Base-by-base conservation (phyloP, 2,113 vertebrate species). In the Thunnus thynnus region DNA sequence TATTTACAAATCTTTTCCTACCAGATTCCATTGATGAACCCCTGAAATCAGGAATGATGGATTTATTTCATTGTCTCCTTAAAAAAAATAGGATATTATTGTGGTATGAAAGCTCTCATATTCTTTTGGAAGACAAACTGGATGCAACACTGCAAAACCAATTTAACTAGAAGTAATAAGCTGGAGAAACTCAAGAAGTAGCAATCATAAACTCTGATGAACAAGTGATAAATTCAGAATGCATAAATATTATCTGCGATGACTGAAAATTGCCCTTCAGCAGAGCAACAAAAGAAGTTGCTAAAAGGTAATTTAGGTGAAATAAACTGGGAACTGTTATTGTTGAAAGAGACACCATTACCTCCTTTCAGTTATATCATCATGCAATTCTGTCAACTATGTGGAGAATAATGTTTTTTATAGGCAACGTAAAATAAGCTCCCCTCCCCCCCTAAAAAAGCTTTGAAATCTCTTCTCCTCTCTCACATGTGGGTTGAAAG, bases 321-420 rank as follows among this genome's bases (percentile, higher is more conserved):
- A 86, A 83, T 85, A 81, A 83, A 85, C 80, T 52, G 76, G 76
- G 75, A 83, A 70, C 64, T 58, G 67, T 87, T 85, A 76, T 76
- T 84, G 85, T 75, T 84, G 75, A 70, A 86, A 64, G 81, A 81
- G 76, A 67, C 74, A 64, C 71, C 72, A 79, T 90, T 84, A 78
- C 63, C 67, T 67, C 63, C 52, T 48, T 76, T 80, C 84, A 87
- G 61, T 78, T 79, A 68, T 65, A 85, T 84, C 72, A 79, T 77
- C 68, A 30, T 12, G 52, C 55, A 64, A 44, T 72, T 54, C 79
- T 62, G 30, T 78, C 81, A 71, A 66, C 61, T 27, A 70, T 61
- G 72, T 58, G 30, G 20, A 77, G 54, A 84, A 82, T 77, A 80
- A 86, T 73, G 55, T 27, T 50, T 88, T 76, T 80, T 65, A 79